phyloP scores from a whole-genome alignment of 2,113 vertebrate genomes.

The Ammodytes dubius region DNA sequence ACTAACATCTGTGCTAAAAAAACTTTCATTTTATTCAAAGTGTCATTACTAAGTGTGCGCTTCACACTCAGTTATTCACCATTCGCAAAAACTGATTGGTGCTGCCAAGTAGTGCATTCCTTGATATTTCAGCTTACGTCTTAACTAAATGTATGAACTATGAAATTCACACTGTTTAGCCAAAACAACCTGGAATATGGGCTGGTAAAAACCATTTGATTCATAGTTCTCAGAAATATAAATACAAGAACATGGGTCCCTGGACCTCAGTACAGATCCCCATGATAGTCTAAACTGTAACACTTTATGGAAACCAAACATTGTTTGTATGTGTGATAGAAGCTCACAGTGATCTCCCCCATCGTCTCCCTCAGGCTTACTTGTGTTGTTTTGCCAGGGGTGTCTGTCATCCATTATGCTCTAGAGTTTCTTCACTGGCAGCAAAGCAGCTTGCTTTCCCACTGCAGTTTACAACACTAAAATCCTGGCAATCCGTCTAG shows the following conservation, averaged over 20 bases:
- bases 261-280: conserved; percentile 12
- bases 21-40: no score
- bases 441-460: conserved; percentile 21
- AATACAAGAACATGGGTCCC: not conserved
- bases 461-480: conserved; percentile 54
- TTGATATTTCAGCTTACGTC: no score
- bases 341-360: conserved; percentile 19
- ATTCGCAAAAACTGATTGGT: no score
- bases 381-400: conserved; percentile 47
- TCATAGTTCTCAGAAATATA: no score
- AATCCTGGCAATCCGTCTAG: conserved; percentile 40
- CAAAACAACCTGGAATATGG: no score
- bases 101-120: no score
- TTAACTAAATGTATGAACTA: no score
- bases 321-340: not conserved
- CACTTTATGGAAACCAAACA: not conserved
- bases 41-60: no score
- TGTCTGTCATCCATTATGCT: conserved; percentile 58
- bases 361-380: conserved; percentile 36
- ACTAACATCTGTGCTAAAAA: no score
- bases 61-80: no score
- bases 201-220: no score
- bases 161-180: no score
- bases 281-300: not conserved
- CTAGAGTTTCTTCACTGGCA: conserved; percentile 36